These are phyloP conservation scores for Phenganax subtilis DNA, from an alignment of 92 coral and sea anemone species.

Conservation along the genomic window DNA sequence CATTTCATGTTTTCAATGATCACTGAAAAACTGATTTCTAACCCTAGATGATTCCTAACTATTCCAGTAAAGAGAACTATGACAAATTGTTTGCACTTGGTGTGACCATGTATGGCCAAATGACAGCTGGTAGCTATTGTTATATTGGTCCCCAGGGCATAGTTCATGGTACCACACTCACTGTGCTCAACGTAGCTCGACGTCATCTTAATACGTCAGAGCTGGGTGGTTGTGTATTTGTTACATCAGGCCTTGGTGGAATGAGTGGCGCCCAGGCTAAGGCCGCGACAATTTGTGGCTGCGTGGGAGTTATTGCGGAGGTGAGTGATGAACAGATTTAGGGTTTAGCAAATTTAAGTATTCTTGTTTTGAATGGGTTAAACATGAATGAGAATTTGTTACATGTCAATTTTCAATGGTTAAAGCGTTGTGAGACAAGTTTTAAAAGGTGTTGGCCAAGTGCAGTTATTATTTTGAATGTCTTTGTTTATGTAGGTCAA, in stretches of 20 bases:
- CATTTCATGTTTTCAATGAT: too few species aligned
- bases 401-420: background rate
- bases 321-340: conserved; percentile 16
- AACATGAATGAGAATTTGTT: too few species aligned
- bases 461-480: background rate
- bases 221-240: conserved; percentile 57
- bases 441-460: too few species aligned
- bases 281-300: conserved; percentile 85
- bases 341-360: too few species aligned
- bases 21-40: too few species aligned
- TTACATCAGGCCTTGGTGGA: conserved; percentile 93
- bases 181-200: conserved; percentile 15
- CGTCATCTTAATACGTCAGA: background rate
- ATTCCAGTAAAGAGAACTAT: conserved; percentile 70
- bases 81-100: conserved; percentile 91
- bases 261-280: conserved; percentile 99
- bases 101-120: conserved; percentile 89
- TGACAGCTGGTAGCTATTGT: conserved; percentile 99
- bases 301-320: conserved; percentile 91
- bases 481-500: conserved; percentile 48
- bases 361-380: too few species aligned
- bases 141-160: conserved; percentile 98
- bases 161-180: conserved; percentile 94
- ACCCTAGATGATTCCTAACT: conserved; percentile 78
- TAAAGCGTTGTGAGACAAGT: background rate